A percentile compares a stretch with the other conserved stretches of the same genome.
These are phyloP conservation scores for Perizoma affinitatum DNA, from an alignment of 2,888 invertebrate genomes.

Conservation along the genomic window DNA sequence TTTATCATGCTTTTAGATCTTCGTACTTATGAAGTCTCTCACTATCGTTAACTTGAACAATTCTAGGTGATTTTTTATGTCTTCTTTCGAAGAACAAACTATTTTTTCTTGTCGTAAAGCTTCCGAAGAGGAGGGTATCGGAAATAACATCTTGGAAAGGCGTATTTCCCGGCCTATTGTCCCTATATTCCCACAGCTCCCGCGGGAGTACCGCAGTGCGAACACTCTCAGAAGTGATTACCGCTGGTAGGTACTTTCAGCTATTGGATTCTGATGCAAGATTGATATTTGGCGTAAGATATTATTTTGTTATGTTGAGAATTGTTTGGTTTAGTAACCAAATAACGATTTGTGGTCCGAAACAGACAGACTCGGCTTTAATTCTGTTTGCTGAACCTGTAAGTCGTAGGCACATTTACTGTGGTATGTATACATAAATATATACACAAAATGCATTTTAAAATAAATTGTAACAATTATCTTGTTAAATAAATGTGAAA, in stretches of 20 bases:
- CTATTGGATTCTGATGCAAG: conserved; percentile 49
- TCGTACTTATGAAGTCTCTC: neutral
- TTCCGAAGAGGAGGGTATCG: conserved; percentile 21
- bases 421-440: too few species aligned
- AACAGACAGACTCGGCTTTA: too few species aligned
- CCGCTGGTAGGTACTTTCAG: conserved; percentile 51
- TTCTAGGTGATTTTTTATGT: too few species aligned
- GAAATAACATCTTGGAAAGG: conserved; percentile 44
- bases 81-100: neutral
- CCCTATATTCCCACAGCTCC: conserved; percentile 35
- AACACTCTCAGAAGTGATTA: conserved; percentile 57
- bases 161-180: conserved; percentile 54
- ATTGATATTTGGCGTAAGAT: conserved; percentile 26
- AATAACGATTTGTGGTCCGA: too few species aligned
- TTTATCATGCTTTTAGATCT: conserved; percentile 3
- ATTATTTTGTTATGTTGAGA: neutral
- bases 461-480: conserved; percentile 2
- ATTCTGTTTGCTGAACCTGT: too few species aligned
- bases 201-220: conserved; percentile 38
- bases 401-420: too few species aligned
- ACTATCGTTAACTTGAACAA: neutral
- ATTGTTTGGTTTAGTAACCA: too few species aligned
- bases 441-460: neutral
- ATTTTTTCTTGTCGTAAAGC: conserved; percentile 7
- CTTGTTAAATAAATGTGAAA: neutral